These are phyloP conservation scores for Haemorhous mexicanus DNA, from an alignment of 2,113 vertebrate species.

Conservation along the genomic window DNA sequence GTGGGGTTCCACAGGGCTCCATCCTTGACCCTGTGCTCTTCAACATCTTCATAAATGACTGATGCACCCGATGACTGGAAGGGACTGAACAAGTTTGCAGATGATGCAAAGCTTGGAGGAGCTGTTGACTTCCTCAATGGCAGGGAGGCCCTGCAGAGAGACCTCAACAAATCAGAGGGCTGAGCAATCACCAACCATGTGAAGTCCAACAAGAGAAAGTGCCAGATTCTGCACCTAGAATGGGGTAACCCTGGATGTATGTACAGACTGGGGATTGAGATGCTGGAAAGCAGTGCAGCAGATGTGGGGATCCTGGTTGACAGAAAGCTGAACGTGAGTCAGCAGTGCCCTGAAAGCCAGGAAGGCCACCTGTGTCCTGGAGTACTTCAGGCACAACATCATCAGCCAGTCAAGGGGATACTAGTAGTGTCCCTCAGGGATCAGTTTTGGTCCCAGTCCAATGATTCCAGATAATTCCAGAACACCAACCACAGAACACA, in stretches of 20 bases:
- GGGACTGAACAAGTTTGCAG: neutral
- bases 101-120: neutral
- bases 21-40: neutral
- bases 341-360: neutral
- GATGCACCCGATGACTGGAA: neutral
- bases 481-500: neutral
- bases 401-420: neutral
- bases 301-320: neutral
- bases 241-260: too few species aligned
- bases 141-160: neutral
- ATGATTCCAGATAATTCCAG: neutral
- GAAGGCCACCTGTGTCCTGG: rapidly evolving
- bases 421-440: neutral
- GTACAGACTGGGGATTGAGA: neutral
- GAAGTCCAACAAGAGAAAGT: neutral
- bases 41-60: rapidly evolving
- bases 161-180: neutral
- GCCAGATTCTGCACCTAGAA: neutral
- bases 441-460: neutral
- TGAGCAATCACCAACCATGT: neutral
- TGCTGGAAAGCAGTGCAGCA: neutral
- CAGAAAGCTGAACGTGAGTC: neutral
- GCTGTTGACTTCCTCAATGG: neutral
- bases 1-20: neutral
- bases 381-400: rapidly evolving